Evolutionary conservation across 92 coral and sea anemone species (phyloP).

Genomic region (Siderastrea siderea): DNA sequence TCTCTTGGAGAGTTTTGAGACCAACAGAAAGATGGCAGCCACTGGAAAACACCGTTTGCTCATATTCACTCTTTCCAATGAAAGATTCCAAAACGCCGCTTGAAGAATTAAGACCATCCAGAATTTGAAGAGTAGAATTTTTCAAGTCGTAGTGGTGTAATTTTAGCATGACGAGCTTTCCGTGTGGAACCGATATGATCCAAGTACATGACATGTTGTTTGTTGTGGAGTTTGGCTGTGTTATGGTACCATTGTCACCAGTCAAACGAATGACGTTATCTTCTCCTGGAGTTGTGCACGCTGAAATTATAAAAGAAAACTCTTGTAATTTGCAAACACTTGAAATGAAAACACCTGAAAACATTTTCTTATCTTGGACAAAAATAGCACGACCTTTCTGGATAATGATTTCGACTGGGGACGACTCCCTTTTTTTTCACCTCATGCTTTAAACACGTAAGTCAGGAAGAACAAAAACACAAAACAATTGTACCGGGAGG

Average conservation of each 20-base stretch:
- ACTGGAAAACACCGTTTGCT: background rate
- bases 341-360: background rate
- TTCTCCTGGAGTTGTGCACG: background rate
- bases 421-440: too few relatives aligned
- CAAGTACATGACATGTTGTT: background rate
- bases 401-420: too few relatives aligned
- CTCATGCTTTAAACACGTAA: too few relatives aligned
- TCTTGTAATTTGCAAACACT: too few relatives aligned
- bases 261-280: background rate
- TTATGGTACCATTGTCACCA: background rate
- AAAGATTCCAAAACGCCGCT: background rate
- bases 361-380: too few relatives aligned
- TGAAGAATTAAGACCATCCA: background rate
- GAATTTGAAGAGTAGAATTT: constrained; percentile 10
- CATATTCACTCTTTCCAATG: background rate
- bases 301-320: background rate
- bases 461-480: too few relatives aligned
- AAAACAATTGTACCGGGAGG: too few relatives aligned
- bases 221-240: too few relatives aligned
- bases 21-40: constrained; percentile 13
- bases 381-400: too few relatives aligned
- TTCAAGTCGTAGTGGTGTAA: too few relatives aligned
- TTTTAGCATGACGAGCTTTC: background rate
- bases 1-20: background rate
- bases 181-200: background rate